Evolutionary conservation across 2,113 vertebrate species (phyloP), one percentile per base, ranked within the genome.

Genomic region (Solenodon paradoxus): DNA sequence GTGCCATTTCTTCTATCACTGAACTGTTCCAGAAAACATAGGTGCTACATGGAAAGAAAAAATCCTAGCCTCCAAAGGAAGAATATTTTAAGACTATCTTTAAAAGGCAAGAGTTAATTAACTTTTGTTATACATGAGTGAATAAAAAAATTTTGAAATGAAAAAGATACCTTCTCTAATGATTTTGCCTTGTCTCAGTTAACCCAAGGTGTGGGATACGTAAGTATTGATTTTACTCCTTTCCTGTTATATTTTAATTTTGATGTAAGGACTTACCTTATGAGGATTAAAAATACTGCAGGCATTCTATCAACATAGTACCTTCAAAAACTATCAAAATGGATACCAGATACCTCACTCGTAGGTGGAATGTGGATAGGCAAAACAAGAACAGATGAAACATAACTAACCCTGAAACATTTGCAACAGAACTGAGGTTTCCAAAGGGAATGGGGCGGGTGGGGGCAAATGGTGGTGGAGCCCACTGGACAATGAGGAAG

Each of bases 1-100:
- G 94, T 92, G 94, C 92, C 3, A 95, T 85, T 94, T 97, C 92
- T 96, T 40, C 89, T 45, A 77, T 42, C 22, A 4, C 24, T 49
- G 49, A 93, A 47, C 96, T 63, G 42, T 83, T 80, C 84, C 30
- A 69, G 57, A 94, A 96, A 89, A 75, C 49, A 75, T 49, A 66
- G 55, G 80, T 75, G 64, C 74, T 66, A 45, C 22, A 0, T 78
- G 69, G 68, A 63, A 94, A 95, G n/a, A 42, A 81, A 94, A 94
- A 83, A 51, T 9, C 28, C 24, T 59, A 51, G n/a, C 35, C 42
- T 8, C 24, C 61, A 17, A 89, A 94, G 75, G 49, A 85, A 85
- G 51, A 68, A 45, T 94, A 72, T 1, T 47, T 24, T 26, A 90
- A 49, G 2, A 61, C 30, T 47, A 45, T 24, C 24, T n/a, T 81